Evolutionary conservation across 2,888 invertebrate species (phyloP).

Genomic region (Nymphalis urticae): DNA sequence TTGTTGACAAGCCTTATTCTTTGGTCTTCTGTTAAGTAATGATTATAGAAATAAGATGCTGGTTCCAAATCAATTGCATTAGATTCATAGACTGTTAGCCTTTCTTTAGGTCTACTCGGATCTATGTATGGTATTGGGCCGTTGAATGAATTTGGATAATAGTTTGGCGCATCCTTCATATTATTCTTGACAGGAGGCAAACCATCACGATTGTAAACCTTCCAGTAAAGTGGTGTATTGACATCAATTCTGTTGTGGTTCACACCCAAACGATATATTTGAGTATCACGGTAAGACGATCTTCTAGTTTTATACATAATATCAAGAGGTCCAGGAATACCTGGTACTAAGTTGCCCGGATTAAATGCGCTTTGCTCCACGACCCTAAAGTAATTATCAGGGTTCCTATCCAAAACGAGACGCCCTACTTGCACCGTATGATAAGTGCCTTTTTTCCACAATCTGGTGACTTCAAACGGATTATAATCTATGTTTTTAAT

Average conservation of each 20-base stretch:
- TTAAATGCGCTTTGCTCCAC: slow-evolving; percentile 55
- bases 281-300: slow-evolving; percentile 58
- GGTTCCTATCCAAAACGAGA: slow-evolving; percentile 92
- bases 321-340: slow-evolving; percentile 63
- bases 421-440: slow-evolving; percentile 94
- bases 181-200: slow-evolving; percentile 86
- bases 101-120: slow-evolving; percentile 48
- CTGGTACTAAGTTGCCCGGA: slow-evolving; percentile 64
- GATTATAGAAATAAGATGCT: slow-evolving; percentile 86
- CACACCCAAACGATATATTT: slow-evolving; percentile 59
- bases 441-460: slow-evolving; percentile 93
- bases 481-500: no score
- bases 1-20: slow-evolving; percentile 42
- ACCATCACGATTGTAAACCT: slow-evolving; percentile 69
- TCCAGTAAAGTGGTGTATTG: slow-evolving; percentile 55
- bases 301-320: slow-evolving; percentile 54
- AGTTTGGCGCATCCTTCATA: slow-evolving; percentile 93
- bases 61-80: slow-evolving; percentile 76
- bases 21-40: slow-evolving; percentile 48
- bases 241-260: slow-evolving; percentile 60
- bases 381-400: slow-evolving; percentile 90
- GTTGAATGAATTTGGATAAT: slow-evolving; percentile 95
- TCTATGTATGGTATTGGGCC: slow-evolving; percentile 88
- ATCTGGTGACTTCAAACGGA: slow-evolving; percentile 93
- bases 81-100: slow-evolving; percentile 48